phyloP scores from a whole-genome alignment of 1,140 invertebrate genomes.

The Rhynchophorus ferrugineus region DNA sequence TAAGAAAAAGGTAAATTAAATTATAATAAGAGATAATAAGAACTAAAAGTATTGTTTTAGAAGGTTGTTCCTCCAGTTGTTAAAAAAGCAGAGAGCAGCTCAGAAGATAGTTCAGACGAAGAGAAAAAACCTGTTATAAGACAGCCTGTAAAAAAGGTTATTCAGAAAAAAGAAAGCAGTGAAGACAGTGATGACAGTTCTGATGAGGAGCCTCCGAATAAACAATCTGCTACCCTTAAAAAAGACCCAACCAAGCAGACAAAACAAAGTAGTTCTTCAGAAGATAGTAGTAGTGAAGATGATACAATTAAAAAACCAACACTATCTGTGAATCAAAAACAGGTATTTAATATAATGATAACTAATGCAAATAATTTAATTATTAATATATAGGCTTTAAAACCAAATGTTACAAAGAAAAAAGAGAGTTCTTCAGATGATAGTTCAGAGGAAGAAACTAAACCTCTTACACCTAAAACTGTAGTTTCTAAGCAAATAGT shows the following conservation, averaged over 20 bases:
- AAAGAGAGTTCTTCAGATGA: slow-evolving; percentile 2
- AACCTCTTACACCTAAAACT: too few relatives aligned
- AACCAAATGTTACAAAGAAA: background rate
- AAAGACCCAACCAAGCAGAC: slow-evolving; percentile 13
- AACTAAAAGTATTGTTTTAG: slow-evolving; percentile 10
- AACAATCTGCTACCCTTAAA: slow-evolving; percentile 6
- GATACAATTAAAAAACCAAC: slow-evolving; percentile 16
- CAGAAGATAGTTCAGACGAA: slow-evolving; percentile 22
- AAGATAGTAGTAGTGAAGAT: slow-evolving; percentile 30
- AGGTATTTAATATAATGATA: background rate
- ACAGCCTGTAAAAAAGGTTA: slow-evolving; percentile 26
- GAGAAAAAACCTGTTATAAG: slow-evolving; percentile 2
- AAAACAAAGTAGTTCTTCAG: slow-evolving; percentile 29
- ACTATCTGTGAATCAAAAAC: background rate
- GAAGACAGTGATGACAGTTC: slow-evolving; percentile 15
- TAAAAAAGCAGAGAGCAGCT: slow-evolving; percentile 4
- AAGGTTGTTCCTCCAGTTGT: slow-evolving; percentile 38
- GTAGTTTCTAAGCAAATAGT: background rate
- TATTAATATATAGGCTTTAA: too few relatives aligned
- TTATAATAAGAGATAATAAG: slow-evolving; percentile 25
- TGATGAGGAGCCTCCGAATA: slow-evolving; percentile 1
- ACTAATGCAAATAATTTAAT: too few relatives aligned
- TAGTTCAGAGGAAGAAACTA: background rate
- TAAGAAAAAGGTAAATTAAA: slow-evolving; percentile 21
- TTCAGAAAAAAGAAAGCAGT: slow-evolving; percentile 12